Conservation (phyloP, 2,113 vertebrate genomes). For the Platycercus adscitus region DNA sequence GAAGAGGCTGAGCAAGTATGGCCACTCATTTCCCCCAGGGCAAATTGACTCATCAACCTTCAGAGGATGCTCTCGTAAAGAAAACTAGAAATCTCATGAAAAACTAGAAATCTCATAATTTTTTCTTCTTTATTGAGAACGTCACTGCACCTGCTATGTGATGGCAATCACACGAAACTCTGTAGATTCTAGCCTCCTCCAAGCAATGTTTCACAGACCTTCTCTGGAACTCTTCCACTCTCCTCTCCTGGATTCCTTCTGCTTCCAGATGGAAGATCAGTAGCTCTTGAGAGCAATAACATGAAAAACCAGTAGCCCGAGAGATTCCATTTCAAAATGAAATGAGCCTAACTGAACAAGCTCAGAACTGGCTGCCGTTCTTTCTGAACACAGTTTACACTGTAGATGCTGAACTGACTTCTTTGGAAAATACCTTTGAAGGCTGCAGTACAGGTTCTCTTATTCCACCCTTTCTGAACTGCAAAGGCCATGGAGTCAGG, state of each 20-base stretch:
- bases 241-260: neutral
- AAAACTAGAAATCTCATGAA: neutral
- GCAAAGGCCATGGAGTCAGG: neutral
- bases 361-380: neutral
- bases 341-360: neutral
- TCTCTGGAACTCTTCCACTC: neutral
- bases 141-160: neutral
- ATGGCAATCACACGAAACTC: neutral
- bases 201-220: neutral
- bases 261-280: neutral
- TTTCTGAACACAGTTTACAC: neutral
- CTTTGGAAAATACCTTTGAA: neutral
- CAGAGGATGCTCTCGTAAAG: neutral
- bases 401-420: neutral
- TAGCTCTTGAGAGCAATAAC: neutral
- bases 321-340: neutral
- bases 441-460: neutral
- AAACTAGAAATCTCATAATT: neutral
- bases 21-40: conserved; percentile 5
- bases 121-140: neutral
- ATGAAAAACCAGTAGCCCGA: neutral
- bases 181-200: neutral
- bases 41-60: neutral
- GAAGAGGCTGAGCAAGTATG: neutral
- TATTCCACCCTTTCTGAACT: neutral